Evolutionary conservation across 2,113 vertebrate genomes (phyloP), one percentile per base, ranked within the genome.

Genomic region (Hiodon tergisus): DNA sequence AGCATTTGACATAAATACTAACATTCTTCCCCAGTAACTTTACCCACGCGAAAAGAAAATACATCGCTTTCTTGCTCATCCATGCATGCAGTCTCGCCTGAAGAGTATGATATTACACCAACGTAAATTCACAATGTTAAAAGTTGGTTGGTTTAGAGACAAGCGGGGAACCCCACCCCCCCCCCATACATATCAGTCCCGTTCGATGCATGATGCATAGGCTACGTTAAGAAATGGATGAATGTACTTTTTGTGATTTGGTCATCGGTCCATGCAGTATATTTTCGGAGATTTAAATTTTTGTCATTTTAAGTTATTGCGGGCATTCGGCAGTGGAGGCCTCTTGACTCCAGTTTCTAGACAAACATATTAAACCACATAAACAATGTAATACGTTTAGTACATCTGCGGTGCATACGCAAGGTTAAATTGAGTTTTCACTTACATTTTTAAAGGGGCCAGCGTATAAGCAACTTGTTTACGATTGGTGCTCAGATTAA

Each of bases 271-370:
- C 31, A 14, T 10, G 31, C 31, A 31, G 8, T 59, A 31, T 5
- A 5, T 59, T 48, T 71, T 60, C 70, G n/a, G 46, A 48, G 55
- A 53, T 9, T 14, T 62, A 72, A 62, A 72, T 62, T 62, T 72
- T 72, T 72, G 47, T 52, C 3, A 17, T 16, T 14, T 16, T 47
- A 72, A 61, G 62, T 72, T 61, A 61, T 52, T 17, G 47, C 3
- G 13, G 48, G 13, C 55, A 47, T 47, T 62, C 16, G 62, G 52
- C 59, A 52, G 14, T 3, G 4, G 31, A 71, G 69, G 54, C 46
- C 47, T n/a, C 3, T 31, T 31, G 31, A 31, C 31, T 1, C 46
- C 47, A 16, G 58, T 8, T 31, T 11, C 50, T 60, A 72, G 14
- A 11, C 8, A 61, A 61, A 72, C 7, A 62, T 55, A 72, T 60